Conservation (phyloP, 2,797 vertebrate genomes). For the Alca torda region DNA sequence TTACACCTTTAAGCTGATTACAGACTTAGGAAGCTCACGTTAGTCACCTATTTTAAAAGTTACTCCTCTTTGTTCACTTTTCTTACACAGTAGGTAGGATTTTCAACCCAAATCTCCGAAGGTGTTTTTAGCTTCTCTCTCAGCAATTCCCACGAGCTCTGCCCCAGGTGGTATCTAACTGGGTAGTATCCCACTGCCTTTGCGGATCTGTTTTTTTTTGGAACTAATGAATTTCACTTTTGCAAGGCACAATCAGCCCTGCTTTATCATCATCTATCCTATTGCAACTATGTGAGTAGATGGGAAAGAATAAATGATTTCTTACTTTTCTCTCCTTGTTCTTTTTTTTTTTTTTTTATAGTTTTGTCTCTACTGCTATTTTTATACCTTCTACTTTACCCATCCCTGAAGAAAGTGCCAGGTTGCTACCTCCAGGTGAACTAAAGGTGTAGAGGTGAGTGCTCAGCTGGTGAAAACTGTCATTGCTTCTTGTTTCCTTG, state of each 20-base stretch:
- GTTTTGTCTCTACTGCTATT: background rate
- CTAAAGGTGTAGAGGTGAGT: background rate
- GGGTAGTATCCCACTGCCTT: background rate
- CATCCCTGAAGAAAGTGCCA: background rate
- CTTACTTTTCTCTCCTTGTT: background rate
- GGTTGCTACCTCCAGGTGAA: background rate
- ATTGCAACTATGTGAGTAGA: background rate
- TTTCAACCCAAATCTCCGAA: background rate
- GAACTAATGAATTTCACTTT: background rate
- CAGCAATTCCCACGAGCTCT: background rate
- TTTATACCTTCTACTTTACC: background rate
- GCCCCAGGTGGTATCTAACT: background rate
- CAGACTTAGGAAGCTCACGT: background rate
- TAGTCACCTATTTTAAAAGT: background rate
- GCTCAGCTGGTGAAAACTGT: conserved; percentile 11
- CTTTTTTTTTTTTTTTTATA: background rate
- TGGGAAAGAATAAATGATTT: background rate
- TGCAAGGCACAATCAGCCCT: background rate
- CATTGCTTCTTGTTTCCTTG: conserved; percentile 38
- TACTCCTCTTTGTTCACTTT: background rate
- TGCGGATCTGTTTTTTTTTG: background rate
- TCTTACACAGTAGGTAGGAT: background rate
- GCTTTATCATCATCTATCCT: background rate
- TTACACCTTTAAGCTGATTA: background rate
- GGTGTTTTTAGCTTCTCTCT: background rate